Conservation (phyloP, 2,888 invertebrate genomes). For the Fabriciana adippe region DNA sequence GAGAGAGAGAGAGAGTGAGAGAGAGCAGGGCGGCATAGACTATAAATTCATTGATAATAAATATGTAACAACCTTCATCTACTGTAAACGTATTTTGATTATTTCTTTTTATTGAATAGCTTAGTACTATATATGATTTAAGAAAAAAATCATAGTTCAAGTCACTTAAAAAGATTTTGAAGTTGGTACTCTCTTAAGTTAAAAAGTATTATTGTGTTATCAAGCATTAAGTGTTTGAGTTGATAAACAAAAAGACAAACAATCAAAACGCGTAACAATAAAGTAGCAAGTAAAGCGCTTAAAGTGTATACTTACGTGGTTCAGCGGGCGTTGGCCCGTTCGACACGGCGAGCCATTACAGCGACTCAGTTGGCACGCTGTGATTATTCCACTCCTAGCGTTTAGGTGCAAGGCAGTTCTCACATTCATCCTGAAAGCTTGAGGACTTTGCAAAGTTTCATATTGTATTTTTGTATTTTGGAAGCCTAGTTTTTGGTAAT, state of each 20-base stretch:
- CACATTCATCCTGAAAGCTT: conserved; percentile 11
- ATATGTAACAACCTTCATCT: too few relatives aligned
- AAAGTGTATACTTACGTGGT: conserved; percentile 19
- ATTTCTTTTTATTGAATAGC: too few relatives aligned
- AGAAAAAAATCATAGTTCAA: too few relatives aligned
- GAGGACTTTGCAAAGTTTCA: background rate
- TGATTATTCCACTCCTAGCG: conserved; percentile 12
- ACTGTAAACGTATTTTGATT: too few relatives aligned
- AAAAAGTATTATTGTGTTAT: too few relatives aligned
- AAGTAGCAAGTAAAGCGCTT: conserved; percentile 19
- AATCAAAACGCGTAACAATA: conserved; percentile 12
- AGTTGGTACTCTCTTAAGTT: too few relatives aligned
- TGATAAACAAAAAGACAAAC: conserved; percentile 2
- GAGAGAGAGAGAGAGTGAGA: too few relatives aligned
- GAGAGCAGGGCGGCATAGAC: too few relatives aligned
- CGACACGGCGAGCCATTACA: conserved; percentile 18
- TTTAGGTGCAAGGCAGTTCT: conserved; percentile 11
- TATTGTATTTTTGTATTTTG: background rate
- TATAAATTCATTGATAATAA: too few relatives aligned
- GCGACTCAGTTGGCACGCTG: conserved; percentile 4
- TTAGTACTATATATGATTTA: too few relatives aligned
- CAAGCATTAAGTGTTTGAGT: background rate
- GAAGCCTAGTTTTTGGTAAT: background rate
- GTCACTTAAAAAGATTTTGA: too few relatives aligned
- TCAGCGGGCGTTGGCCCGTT: conserved; percentile 28